Conservation (phyloP, 1,140 invertebrate genomes). For the Campoletis sonorensis region DNA sequence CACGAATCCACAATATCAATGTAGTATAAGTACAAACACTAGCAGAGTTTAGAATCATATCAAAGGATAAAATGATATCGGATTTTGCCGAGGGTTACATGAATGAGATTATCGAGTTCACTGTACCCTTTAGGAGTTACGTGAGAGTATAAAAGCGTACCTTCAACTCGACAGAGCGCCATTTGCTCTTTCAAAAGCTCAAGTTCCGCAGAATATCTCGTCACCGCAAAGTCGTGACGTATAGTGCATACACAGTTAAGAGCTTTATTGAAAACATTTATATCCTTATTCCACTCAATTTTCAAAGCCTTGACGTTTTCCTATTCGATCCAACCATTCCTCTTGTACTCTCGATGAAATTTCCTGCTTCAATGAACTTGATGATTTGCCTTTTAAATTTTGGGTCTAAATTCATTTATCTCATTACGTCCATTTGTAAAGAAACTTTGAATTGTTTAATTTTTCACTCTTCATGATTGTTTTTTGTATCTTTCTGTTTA, state of each 20-base stretch:
- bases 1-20: neutral
- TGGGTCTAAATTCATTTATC: no score
- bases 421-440: no score
- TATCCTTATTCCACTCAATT: no score
- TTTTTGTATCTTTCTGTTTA: no score
- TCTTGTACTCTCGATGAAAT: no score
- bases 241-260: neutral
- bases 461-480: no score
- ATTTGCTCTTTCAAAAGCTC: constrained; percentile 9
- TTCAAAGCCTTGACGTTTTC: no score
- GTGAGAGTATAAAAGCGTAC: neutral
- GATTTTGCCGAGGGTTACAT: neutral
- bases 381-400: no score
- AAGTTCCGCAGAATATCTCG: neutral
- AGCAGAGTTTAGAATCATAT: neutral
- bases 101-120: constrained; percentile 2
- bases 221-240: neutral
- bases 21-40: neutral
- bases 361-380: no score
- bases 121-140: neutral
- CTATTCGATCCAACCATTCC: no score
- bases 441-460: no score
- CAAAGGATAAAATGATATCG: neutral
- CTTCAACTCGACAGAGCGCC: neutral
- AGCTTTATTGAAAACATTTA: neutral